Percentiles rank a stretch among this genome's conserved stretches.
Evolutionary conservation across 2,888 invertebrate species (phyloP).

Genomic region (Stenoptilia bipunctidactyla): DNA sequence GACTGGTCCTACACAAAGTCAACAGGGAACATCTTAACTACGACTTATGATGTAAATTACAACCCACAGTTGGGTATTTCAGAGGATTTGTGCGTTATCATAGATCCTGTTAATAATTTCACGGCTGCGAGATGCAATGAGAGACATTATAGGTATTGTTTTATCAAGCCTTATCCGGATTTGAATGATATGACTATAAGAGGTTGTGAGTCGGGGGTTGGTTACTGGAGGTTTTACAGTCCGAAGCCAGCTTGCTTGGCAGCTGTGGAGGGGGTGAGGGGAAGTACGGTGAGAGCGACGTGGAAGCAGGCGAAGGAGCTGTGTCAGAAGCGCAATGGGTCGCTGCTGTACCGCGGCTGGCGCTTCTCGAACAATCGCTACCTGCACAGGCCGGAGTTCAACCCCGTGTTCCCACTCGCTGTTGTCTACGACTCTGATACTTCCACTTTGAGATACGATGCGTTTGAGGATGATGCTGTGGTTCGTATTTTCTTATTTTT

Average conservation of each 20-base stretch:
- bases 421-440: slow-evolving; percentile 28
- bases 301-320: slow-evolving; percentile 43
- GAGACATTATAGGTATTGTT: slow-evolving; percentile 45
- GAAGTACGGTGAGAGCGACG: slow-evolving; percentile 42
- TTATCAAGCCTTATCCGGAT: slow-evolving; percentile 38
- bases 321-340: slow-evolving; percentile 34
- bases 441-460: slow-evolving; percentile 26
- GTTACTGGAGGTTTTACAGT: slow-evolving; percentile 35
- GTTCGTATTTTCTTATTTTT: slow-evolving; percentile 22
- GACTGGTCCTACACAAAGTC: slow-evolving; percentile 43
- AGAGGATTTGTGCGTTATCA: slow-evolving; percentile 42
- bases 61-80: slow-evolving; percentile 24
- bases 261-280: slow-evolving; percentile 27
- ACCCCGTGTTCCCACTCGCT: slow-evolving; percentile 37
- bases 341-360: slow-evolving; percentile 51
- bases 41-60: slow-evolving; percentile 30
- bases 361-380: slow-evolving; percentile 23
- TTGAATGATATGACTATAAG: slow-evolving; percentile 23
- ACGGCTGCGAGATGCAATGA: slow-evolving; percentile 42
- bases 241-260: slow-evolving; percentile 44
- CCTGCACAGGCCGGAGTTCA: slow-evolving; percentile 20
- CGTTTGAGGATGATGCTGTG: slow-evolving; percentile 24
- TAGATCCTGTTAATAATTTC: slow-evolving; percentile 35
- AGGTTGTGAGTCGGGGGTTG: slow-evolving; percentile 29
- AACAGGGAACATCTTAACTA: slow-evolving; percentile 29